A percentile compares a stretch with the other conserved stretches of the same genome.
phyloP scores from a whole-genome alignment of 1,140 invertebrate genomes.

The Leptinotarsa undecemlineata region DNA sequence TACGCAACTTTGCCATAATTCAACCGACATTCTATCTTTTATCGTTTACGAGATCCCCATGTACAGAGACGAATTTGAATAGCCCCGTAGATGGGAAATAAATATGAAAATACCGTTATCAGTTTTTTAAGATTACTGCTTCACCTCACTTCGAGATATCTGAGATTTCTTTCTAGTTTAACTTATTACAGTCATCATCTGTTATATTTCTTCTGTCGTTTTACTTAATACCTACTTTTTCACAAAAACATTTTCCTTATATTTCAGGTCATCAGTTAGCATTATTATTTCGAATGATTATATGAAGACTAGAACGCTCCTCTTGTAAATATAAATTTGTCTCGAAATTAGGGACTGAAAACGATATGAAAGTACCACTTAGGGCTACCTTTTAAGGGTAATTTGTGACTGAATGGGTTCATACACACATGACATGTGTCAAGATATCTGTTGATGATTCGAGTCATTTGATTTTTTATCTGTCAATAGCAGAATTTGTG shows the following conservation, averaged over 20 bases:
- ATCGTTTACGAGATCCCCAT: no score
- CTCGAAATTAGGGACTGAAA: background rate
- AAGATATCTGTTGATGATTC: background rate
- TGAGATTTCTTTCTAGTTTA: no score
- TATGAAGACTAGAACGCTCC: background rate
- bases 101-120: no score
- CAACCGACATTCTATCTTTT: no score
- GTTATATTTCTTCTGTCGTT: background rate
- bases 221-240: slow-evolving; percentile 1
- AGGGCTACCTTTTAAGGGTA: background rate
- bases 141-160: no score
- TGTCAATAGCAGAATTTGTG: background rate
- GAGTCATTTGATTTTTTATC: background rate
- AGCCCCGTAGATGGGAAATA: no score
- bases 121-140: no score
- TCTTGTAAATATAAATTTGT: background rate
- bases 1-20: no score
- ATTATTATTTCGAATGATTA: background rate
- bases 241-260: background rate
- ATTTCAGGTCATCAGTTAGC: background rate
- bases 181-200: background rate
- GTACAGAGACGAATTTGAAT: no score
- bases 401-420: background rate
- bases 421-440: background rate
- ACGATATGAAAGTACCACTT: slow-evolving; percentile 5